Conservation (phyloP, 2,113 vertebrate species). For the Mesocricetus auratus region DNA sequence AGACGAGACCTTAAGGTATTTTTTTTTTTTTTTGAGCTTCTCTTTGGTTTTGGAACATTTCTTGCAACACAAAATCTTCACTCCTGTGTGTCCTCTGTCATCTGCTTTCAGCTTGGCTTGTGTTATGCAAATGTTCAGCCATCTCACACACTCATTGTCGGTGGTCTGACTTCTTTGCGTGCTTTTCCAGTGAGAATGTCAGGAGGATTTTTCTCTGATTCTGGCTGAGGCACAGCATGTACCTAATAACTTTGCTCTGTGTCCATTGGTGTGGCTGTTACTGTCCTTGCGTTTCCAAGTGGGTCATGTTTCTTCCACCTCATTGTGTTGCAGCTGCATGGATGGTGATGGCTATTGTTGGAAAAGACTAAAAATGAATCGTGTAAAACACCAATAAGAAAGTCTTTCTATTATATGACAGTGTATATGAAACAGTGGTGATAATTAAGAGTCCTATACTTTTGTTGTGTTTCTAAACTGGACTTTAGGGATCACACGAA, state of each 20-base stretch:
- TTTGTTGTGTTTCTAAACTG: slow-evolving; percentile 59
- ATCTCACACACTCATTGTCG: slow-evolving; percentile 77
- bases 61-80: slow-evolving; percentile 83
- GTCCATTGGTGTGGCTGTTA: slow-evolving; percentile 28
- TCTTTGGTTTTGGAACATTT: slow-evolving; percentile 86
- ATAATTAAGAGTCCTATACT: fast-evolving
- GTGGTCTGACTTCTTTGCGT: slow-evolving; percentile 77
- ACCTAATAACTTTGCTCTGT: slow-evolving; percentile 27
- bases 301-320: slow-evolving; percentile 25
- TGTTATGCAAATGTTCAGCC: slow-evolving; percentile 81
- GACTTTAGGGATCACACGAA: neutral
- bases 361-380: slow-evolving; percentile 51
- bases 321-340: slow-evolving; percentile 68
- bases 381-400: slow-evolving; percentile 46
- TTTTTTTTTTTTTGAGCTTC: slow-evolving; percentile 86
- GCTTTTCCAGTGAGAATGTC: slow-evolving; percentile 72
- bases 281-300: slow-evolving; percentile 49
- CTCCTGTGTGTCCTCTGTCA: slow-evolving; percentile 81
- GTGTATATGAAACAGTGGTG: slow-evolving; percentile 29
- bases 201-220: slow-evolving; percentile 59
- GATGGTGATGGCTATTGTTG: slow-evolving; percentile 63
- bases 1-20: slow-evolving; percentile 99
- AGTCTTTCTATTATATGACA: neutral
- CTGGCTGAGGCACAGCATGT: slow-evolving; percentile 69
- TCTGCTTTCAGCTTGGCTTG: slow-evolving; percentile 89